Evolutionary conservation across 2,888 invertebrate species (phyloP).

Genomic region (Smittia sp.): DNA sequence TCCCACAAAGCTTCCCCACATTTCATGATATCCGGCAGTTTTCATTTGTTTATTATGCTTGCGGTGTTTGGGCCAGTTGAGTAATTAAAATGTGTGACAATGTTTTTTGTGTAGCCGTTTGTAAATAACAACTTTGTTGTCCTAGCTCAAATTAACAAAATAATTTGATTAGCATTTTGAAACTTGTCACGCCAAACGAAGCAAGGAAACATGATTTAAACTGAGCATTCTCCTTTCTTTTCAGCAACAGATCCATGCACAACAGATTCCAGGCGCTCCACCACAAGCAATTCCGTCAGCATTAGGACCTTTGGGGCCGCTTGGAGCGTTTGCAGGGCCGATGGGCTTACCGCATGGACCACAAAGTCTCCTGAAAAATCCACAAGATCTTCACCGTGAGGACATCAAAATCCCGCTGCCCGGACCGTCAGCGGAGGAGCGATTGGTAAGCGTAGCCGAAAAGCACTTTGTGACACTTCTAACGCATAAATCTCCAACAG

Average conservation of each 20-base stretch:
- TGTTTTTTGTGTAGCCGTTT: too few species aligned
- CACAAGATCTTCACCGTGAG: constrained; percentile 54
- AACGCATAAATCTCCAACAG: constrained; percentile 52
- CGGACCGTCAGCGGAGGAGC: constrained; percentile 60
- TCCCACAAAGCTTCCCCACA: too few species aligned
- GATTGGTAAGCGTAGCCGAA: constrained; percentile 53
- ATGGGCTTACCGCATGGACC: constrained; percentile 50
- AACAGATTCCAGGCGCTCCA: constrained; percentile 68
- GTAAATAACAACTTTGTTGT: too few species aligned
- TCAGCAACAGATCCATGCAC: constrained; percentile 89
- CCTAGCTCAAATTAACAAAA: too few species aligned
- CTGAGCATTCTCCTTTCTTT: constrained; percentile 43
- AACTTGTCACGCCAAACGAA: too few species aligned
- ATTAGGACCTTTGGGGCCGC: constrained; percentile 52
- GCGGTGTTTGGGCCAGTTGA: too few species aligned
- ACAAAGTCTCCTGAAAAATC: constrained; percentile 53
- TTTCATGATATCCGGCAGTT: too few species aligned
- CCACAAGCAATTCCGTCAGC: constrained; percentile 55
- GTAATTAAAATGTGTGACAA: too few species aligned
- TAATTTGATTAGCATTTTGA: too few species aligned
- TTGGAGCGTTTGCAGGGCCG: constrained; percentile 52
- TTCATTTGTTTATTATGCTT: too few species aligned
- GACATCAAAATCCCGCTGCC: constrained; percentile 54
- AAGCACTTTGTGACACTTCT: constrained; percentile 27
- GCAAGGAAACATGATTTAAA: neutral